Percentiles rank a stretch among this genome's conserved stretches.
These are phyloP conservation scores for Corydoras maculifer DNA, from an alignment of 2,113 vertebrate species.

Conservation along the genomic window DNA sequence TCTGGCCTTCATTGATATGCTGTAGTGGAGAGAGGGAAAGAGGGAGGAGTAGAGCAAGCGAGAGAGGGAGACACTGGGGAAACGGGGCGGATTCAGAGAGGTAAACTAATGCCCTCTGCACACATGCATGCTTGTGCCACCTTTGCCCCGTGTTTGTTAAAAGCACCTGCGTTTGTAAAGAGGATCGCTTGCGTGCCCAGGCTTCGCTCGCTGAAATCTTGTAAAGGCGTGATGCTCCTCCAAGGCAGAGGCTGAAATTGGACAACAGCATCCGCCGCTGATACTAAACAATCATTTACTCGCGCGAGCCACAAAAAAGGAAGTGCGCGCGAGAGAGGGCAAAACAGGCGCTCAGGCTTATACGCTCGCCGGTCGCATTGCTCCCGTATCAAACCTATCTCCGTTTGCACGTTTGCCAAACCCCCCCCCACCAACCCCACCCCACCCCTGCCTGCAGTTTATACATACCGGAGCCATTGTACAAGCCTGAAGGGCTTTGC, in stretches of 20 bases:
- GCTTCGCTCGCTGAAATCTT: neutral
- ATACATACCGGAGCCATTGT: constrained; percentile 55
- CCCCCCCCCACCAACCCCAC: constrained; percentile 37
- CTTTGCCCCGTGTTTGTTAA: constrained; percentile 1
- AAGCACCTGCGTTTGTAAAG: constrained; percentile 38
- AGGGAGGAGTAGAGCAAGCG: constrained; percentile 12
- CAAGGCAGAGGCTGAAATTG: constrained; percentile 75
- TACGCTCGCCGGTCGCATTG: constrained; percentile 56
- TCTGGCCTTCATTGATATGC: constrained; percentile 63
- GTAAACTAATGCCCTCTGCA: constrained; percentile 53
- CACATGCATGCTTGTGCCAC: constrained; percentile 27
- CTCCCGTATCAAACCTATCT: constrained; percentile 60
- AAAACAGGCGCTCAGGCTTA: constrained; percentile 40
- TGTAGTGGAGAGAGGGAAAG: constrained; percentile 38
- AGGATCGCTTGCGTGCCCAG: constrained; percentile 42
- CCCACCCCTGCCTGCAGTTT: constrained; percentile 41
- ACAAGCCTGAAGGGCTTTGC: constrained; percentile 59
- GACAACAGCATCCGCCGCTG: constrained; percentile 77
- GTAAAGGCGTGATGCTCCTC: neutral
- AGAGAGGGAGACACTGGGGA: constrained; percentile 7
- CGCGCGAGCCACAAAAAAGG: constrained; percentile 22
- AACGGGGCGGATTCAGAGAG: constrained; percentile 19
- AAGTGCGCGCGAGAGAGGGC: neutral
- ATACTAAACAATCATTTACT: constrained; percentile 65
- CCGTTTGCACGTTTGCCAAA: constrained; percentile 54